Conservation (phyloP, 1,140 invertebrate species). For the Platyscapa corneri region DNA sequence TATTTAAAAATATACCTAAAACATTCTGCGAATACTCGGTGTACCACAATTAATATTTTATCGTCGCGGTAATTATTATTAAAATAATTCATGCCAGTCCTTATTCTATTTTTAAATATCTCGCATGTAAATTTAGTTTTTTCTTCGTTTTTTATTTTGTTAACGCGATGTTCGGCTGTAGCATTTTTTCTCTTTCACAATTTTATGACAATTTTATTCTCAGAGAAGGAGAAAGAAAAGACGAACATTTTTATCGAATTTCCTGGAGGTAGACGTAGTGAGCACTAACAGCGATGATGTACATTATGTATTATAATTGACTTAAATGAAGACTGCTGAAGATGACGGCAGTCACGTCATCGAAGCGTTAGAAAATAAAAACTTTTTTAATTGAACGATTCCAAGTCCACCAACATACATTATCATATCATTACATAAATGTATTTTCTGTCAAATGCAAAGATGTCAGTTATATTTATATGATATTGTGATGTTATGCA, state of each 20-base stretch:
- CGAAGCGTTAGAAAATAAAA: background rate
- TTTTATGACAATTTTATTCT: background rate
- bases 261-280: background rate
- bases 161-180: background rate
- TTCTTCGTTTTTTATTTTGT: too few relatives aligned
- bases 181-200: background rate
- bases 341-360: background rate
- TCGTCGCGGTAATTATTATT: too few relatives aligned
- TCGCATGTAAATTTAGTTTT: background rate
- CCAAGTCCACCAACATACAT: background rate
- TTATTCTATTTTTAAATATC: background rate
- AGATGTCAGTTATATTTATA: background rate
- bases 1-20: background rate
- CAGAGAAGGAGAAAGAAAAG: background rate
- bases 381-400: constrained; percentile 9
- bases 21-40: background rate
- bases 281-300: background rate
- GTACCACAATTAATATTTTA: too few relatives aligned
- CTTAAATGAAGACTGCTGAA: background rate
- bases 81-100: too few relatives aligned
- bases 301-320: constrained; percentile 15
- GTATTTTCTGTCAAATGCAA: background rate
- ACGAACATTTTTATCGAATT: background rate
- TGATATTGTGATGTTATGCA: too few relatives aligned
- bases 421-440: background rate